phyloP scores from a whole-genome alignment of 37 sponge, comb jelly and placozoan genomes.

The Chondrilla cf. caribensis region DNA sequence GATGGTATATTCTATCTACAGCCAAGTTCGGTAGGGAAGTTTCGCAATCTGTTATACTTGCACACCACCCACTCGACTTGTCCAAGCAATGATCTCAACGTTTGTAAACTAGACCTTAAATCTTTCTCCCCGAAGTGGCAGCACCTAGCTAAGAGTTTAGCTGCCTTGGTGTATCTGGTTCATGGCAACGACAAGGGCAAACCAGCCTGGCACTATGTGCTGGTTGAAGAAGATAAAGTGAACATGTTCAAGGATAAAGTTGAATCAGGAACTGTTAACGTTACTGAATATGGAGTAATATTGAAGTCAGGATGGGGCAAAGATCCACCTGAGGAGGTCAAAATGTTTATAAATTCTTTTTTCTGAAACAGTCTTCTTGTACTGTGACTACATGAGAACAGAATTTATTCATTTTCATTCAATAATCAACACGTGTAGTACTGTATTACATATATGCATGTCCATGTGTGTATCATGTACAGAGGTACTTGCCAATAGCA shows the following conservation, averaged over 20 bases:
- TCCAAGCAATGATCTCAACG: not conserved
- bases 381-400: no score
- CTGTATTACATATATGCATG: no score
- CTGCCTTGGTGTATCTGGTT: conserved; percentile 10
- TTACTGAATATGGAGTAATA: conserved; percentile 62
- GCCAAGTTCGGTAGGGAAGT: not conserved
- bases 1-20: not conserved
- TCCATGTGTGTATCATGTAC: no score
- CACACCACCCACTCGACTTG: not conserved
- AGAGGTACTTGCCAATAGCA: no score
- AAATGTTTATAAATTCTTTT: not conserved
- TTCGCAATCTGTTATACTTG: not conserved
- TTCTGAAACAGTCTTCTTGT: no score
- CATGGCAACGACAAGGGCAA: conserved; percentile 41
- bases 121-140: not conserved
- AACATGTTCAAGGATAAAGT: conserved; percentile 31
- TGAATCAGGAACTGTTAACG: conserved; percentile 28
- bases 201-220: conserved; percentile 72
- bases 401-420: no score
- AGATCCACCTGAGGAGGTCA: conserved; percentile 64
- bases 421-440: no score
- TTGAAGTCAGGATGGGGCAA: conserved; percentile 72
- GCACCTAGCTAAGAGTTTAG: not conserved
- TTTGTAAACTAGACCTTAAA: not conserved
- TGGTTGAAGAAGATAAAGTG: conserved; percentile 45